Evolutionary conservation across 2,113 vertebrate genomes (phyloP).

Genomic region (Tragelaphus scriptus): DNA sequence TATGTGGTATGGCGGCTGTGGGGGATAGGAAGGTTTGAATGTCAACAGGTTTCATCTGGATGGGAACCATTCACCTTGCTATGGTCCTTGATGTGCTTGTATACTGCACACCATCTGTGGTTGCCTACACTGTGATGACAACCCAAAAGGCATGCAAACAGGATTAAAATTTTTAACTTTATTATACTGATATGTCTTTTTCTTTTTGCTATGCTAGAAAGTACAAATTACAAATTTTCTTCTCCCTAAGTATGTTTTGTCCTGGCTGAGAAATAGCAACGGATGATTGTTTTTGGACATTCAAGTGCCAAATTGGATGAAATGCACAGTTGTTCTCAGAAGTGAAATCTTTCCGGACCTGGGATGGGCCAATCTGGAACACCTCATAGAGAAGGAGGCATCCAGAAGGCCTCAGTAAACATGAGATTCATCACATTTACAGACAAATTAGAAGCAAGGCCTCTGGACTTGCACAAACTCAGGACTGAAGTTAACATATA

Average conservation of each 20-base stretch:
- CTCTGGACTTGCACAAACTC: neutral
- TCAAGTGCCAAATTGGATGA: neutral
- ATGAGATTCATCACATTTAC: accelerated
- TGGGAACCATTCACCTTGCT: neutral
- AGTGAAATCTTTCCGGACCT: neutral
- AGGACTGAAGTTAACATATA: neutral
- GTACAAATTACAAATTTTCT: neutral
- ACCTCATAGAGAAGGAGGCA: neutral
- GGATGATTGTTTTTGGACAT: neutral
- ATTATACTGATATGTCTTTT: neutral
- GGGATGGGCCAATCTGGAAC: neutral
- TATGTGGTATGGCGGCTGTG: no score
- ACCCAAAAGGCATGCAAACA: neutral
- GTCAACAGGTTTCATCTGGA: neutral
- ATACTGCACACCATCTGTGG: neutral
- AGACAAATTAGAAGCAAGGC: neutral
- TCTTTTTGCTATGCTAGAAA: neutral
- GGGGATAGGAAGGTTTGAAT: neutral
- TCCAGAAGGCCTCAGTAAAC: neutral
- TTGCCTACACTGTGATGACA: neutral
- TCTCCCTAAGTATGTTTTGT: neutral
- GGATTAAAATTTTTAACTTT: neutral
- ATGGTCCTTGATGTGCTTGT: neutral
- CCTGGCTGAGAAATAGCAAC: neutral
- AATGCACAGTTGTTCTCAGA: neutral